phyloP scores from a whole-genome alignment of 2,888 invertebrate species.

The Hofmannophila pseudospretella region DNA sequence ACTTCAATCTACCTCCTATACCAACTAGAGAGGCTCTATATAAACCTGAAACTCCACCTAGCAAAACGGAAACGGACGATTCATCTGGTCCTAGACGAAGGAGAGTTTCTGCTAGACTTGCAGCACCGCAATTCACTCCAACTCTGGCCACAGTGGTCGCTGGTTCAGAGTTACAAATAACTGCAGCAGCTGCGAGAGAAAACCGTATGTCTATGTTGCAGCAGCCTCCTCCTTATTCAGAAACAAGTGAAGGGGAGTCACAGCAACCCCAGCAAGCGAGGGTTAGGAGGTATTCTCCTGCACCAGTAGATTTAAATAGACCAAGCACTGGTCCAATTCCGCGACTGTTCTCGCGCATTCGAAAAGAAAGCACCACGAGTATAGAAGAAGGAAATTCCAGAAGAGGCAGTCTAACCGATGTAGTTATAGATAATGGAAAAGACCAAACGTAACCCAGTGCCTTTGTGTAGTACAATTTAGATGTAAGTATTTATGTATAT shows the following conservation, averaged over 20 bases:
- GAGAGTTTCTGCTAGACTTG: slow-evolving; percentile 60
- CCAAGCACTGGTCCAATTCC: slow-evolving; percentile 58
- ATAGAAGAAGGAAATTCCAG: slow-evolving; percentile 51
- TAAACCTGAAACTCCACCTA: slow-evolving; percentile 23
- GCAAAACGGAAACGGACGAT: slow-evolving; percentile 42
- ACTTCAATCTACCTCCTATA: slow-evolving; percentile 41
- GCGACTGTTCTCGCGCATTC: slow-evolving; percentile 61
- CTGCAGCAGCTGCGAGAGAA: slow-evolving; percentile 61
- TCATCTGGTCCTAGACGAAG: slow-evolving; percentile 51
- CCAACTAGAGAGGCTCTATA: slow-evolving; percentile 34
- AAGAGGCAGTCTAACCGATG: slow-evolving; percentile 66
- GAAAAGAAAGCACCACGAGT: slow-evolving; percentile 51
- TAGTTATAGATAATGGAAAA: slow-evolving; percentile 70
- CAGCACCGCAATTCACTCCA: slow-evolving; percentile 64
- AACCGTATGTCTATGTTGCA: slow-evolving; percentile 62
- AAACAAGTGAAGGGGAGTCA: slow-evolving; percentile 43
- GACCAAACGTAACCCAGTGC: slow-evolving; percentile 63
- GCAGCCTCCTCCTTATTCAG: slow-evolving; percentile 66
- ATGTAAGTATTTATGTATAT: slow-evolving; percentile 29
- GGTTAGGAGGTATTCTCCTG: slow-evolving; percentile 62
- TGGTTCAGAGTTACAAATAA: slow-evolving; percentile 62
- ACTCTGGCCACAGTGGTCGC: slow-evolving; percentile 68
- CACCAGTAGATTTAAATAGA: slow-evolving; percentile 49
- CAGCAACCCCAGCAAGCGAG: slow-evolving; percentile 31
- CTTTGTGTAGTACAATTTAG: slow-evolving; percentile 42